Evolutionary conservation across 2,888 invertebrate species (phyloP).

Genomic region (Ennomos quercinarius): DNA sequence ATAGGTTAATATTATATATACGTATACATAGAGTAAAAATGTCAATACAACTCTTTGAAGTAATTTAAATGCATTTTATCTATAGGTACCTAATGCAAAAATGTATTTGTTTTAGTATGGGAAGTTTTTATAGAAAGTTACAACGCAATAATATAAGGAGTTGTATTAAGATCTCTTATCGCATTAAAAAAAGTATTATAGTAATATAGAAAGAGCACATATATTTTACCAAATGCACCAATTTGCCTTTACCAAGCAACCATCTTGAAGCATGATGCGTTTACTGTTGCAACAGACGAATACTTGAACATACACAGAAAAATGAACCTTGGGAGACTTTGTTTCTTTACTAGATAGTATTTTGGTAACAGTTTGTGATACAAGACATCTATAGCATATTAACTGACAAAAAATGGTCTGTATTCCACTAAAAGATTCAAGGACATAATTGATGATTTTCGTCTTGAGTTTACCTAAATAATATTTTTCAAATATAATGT

Average conservation of each 20-base stretch:
- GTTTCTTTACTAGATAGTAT: neutral
- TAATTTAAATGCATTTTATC: too few relatives aligned
- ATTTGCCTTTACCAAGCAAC: constrained; percentile 69
- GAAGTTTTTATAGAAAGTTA: too few relatives aligned
- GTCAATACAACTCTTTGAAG: constrained; percentile 35
- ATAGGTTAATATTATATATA: constrained; percentile 74
- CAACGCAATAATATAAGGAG: neutral
- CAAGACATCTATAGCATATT: neutral
- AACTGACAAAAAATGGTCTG: too few relatives aligned
- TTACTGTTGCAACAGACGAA: constrained; percentile 55
- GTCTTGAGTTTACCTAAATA: too few relatives aligned
- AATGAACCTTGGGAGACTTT: neutral
- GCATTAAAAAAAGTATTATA: constrained; percentile 43
- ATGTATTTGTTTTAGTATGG: too few relatives aligned
- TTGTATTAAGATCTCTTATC: constrained; percentile 45
- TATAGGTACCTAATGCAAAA: too few relatives aligned
- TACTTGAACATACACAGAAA: constrained; percentile 37
- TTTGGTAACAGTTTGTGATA: constrained; percentile 1
- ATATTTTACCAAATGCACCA: constrained; percentile 72
- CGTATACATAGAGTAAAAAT: constrained; percentile 43
- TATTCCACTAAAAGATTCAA: too few relatives aligned
- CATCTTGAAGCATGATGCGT: constrained; percentile 69
- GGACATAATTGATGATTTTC: too few relatives aligned
- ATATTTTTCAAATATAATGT: neutral
- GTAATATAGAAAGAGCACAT: constrained; percentile 55